Evolutionary conservation across 2,888 invertebrate genomes (phyloP).

Genomic region (Cephus spinipes): DNA sequence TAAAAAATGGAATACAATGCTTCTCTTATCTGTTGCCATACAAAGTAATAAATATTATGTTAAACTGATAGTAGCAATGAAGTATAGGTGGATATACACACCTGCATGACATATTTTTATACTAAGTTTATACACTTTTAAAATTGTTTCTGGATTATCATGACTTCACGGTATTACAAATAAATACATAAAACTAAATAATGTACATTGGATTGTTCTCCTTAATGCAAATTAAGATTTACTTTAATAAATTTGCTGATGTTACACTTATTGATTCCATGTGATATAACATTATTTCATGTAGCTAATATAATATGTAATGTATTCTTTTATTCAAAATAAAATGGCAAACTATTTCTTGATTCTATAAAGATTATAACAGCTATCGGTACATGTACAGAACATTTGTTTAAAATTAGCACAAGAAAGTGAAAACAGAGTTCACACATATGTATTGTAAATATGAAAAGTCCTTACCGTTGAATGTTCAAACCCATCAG

Average conservation of each 20-base stretch:
- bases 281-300: background rate
- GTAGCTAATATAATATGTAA: background rate
- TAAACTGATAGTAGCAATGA: background rate
- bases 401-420: background rate
- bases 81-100: too few relatives aligned
- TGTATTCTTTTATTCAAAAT: background rate
- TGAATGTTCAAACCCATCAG: constrained; percentile 93
- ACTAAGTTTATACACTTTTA: too few relatives aligned
- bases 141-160: too few relatives aligned
- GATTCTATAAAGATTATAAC: background rate
- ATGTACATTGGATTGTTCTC: background rate
- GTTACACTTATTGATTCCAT: background rate
- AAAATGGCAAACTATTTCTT: background rate
- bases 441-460: background rate
- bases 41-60: background rate
- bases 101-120: too few relatives aligned
- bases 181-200: background rate
- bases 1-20: constrained; percentile 46
- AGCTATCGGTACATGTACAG: background rate
- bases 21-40: background rate
- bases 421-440: background rate
- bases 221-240: background rate
- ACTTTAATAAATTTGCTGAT: background rate
- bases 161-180: too few relatives aligned
- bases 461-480: constrained; percentile 69